Evolutionary conservation across 1,140 invertebrate species (phyloP).

Genomic region (Metopolophium dirhodum): DNA sequence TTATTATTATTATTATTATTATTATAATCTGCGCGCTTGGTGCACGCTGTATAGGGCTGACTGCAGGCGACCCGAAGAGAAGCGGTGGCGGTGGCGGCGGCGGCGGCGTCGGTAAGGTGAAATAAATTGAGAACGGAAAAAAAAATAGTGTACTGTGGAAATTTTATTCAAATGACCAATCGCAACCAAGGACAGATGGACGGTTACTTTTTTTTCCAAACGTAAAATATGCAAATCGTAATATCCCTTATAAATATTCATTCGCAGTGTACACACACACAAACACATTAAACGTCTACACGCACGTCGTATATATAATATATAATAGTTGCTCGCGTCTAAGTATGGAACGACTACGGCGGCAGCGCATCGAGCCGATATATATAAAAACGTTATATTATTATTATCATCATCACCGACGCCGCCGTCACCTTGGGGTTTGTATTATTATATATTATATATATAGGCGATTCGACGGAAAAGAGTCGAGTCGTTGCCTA

Average conservation of each 20-base stretch:
- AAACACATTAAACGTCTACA: neutral
- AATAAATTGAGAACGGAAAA: constrained; percentile 46
- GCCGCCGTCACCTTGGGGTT: constrained; percentile 22
- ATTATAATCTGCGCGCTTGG: constrained; percentile 6
- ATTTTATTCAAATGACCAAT: constrained; percentile 57
- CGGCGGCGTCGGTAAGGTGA: constrained; percentile 29
- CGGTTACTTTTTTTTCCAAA: constrained; percentile 38
- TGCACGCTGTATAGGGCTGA: neutral
- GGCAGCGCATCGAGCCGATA: neutral
- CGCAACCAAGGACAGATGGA: constrained; percentile 54
- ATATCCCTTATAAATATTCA: constrained; percentile 57
- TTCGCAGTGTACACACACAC: neutral
- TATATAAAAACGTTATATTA: neutral
- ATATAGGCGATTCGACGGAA: neutral
- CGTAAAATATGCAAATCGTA: constrained; percentile 52
- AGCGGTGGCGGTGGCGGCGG: neutral
- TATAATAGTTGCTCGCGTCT: neutral
- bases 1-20: constrained; percentile 11
- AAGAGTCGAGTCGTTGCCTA: neutral
- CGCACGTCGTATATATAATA: neutral
- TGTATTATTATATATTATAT: constrained; percentile 9
- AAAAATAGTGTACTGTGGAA: constrained; percentile 41
- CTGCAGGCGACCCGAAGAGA: neutral
- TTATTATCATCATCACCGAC: neutral
- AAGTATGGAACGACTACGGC: neutral